Conservation (phyloP, 2,113 vertebrate species). For the Alethe diademata region DNA sequence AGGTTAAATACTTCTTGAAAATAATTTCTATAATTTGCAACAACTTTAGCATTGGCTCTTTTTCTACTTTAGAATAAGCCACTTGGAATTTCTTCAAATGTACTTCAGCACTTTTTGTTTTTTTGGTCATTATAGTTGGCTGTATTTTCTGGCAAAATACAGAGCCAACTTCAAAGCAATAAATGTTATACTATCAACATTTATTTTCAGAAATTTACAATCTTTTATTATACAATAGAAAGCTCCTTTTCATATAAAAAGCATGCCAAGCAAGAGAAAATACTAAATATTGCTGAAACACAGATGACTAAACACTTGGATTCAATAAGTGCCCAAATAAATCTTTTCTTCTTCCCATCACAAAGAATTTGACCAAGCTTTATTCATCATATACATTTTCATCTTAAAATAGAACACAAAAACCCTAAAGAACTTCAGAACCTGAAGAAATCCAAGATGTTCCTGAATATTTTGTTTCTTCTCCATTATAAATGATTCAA, state of each 20-base stretch:
- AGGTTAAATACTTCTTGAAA: background rate
- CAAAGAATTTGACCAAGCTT: background rate
- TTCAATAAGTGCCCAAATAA: background rate
- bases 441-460: slow-evolving; percentile 97
- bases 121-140: background rate
- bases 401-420: background rate
- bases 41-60: background rate
- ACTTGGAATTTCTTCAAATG: background rate
- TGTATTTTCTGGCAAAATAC: background rate
- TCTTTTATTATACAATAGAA: background rate
- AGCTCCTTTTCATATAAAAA: background rate
- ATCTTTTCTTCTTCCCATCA: background rate
- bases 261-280: background rate
- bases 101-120: background rate
- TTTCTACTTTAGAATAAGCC: background rate
- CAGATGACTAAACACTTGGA: background rate
- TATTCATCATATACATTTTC: background rate
- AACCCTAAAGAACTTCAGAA: slow-evolving; percentile 29
- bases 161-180: background rate
- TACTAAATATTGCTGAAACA: background rate
- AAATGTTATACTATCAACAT: background rate
- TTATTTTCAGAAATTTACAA: background rate
- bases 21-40: background rate
- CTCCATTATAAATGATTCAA: slow-evolving; percentile 93
- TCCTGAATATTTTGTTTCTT: slow-evolving; percentile 94